Percentiles rank a stretch among this genome's conserved stretches.
These are phyloP conservation scores for Cetoscarus ocellatus DNA, from an alignment of 2,797 vertebrate genomes.

Conservation along the genomic window DNA sequence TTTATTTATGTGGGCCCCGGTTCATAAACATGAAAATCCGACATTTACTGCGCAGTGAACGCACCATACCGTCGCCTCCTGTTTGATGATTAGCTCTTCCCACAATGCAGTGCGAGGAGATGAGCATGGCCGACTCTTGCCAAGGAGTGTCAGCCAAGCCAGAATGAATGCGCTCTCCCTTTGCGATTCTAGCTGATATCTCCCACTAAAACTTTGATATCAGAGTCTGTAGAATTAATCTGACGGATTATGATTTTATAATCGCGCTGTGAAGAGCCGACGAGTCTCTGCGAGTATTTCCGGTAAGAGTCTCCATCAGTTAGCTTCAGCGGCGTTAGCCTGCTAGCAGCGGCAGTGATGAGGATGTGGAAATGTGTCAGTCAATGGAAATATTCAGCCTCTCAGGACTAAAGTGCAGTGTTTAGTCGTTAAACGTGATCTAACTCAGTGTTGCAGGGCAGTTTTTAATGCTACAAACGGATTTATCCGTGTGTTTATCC, in stretches of 20 bases:
- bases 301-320: constrained; percentile 55
- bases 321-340: constrained; percentile 32
- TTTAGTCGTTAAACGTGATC: fast-evolving
- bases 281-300: constrained; percentile 22
- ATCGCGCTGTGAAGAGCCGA: constrained; percentile 23
- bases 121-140: constrained; percentile 69
- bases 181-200: constrained; percentile 1
- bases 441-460: too few species aligned
- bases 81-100: constrained; percentile 17
- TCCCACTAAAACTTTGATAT: fast-evolving
- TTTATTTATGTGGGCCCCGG: too few species aligned
- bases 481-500: too few species aligned
- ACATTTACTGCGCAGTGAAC: fast-evolving
- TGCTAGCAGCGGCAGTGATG: not conserved
- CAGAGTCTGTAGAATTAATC: not conserved
- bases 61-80: constrained; percentile 3
- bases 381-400: not conserved
- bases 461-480: too few species aligned
- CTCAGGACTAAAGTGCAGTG: fast-evolving
- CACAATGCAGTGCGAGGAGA: constrained; percentile 66
- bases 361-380: not conserved
- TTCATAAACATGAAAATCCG: constrained; percentile 18
- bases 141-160: constrained; percentile 12
- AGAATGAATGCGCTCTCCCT: constrained; percentile 46
- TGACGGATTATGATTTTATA: constrained; percentile 42